phyloP scores from a whole-genome alignment of 2,888 invertebrate species.

The Brachynemurus nebulosus region DNA sequence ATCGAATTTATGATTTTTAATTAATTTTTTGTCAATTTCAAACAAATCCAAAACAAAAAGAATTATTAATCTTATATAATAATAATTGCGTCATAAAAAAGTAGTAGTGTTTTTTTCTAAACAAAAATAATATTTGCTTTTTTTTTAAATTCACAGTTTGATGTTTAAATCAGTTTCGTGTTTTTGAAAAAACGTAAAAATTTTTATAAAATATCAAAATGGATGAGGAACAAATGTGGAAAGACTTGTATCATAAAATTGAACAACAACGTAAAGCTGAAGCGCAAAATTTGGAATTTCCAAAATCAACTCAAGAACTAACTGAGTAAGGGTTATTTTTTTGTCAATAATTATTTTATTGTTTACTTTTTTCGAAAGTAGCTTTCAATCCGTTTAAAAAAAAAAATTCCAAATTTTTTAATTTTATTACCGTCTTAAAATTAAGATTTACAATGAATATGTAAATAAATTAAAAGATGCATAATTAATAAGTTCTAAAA shows the following conservation, averaged over 20 bases:
- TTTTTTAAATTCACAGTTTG: not conserved
- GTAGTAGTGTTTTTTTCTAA: too few relatives aligned
- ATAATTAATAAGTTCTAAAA: too few relatives aligned
- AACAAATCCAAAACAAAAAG: too few relatives aligned
- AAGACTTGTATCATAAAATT: conserved; percentile 4
- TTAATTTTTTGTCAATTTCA: too few relatives aligned
- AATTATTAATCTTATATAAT: too few relatives aligned
- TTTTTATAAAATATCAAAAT: not conserved
- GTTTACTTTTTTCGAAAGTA: not conserved
- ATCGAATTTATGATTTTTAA: too few relatives aligned
- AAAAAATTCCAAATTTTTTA: not conserved
- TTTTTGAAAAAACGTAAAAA: not conserved
- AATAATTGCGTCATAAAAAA: too few relatives aligned
- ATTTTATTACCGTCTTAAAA: not conserved
- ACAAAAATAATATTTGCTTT: too few relatives aligned
- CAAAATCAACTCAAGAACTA: not conserved
- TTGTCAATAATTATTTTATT: not conserved
- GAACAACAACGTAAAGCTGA: not conserved
- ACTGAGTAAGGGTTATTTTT: not conserved
- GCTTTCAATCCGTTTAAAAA: not conserved
- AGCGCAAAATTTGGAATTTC: not conserved
- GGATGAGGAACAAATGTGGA: conserved; percentile 10
- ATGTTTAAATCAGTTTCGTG: not conserved
- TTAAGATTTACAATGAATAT: too few relatives aligned
- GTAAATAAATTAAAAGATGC: too few relatives aligned